Percentiles rank a stretch among this genome's conserved stretches.
Conservation (phyloP, 37 sponge, comb jelly and placozoan genomes). For the Ephydatia muelleri region DNA sequence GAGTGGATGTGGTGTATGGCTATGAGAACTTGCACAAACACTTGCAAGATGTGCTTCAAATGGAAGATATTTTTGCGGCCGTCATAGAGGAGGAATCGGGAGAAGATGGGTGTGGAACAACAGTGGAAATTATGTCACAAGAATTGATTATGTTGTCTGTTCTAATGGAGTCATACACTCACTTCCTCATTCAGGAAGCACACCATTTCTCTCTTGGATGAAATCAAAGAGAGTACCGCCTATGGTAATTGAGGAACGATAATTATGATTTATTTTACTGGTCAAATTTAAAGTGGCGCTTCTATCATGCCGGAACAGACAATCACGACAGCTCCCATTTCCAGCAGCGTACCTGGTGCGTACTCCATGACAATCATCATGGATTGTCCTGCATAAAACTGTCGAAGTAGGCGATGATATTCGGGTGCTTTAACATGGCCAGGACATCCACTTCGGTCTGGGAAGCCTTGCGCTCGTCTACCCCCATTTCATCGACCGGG, state of each 20-base stretch:
- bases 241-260: too few species aligned
- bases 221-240: conserved; percentile 89
- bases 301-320: too few species aligned
- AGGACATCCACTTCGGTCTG: conserved; percentile 83
- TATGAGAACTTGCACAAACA: conserved; percentile 80
- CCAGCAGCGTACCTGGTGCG: conserved; percentile 42
- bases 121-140: background rate
- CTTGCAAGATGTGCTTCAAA: conserved; percentile 71
- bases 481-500: conserved; percentile 76
- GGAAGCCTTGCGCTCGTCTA: conserved; percentile 74
- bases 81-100: background rate
- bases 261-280: too few species aligned
- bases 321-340: too few species aligned
- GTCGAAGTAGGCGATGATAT: conserved; percentile 83
- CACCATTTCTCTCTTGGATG: conserved; percentile 73
- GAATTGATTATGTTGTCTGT: background rate
- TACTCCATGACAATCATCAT: conserved; percentile 95
- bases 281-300: too few species aligned
- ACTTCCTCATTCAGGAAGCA: conserved; percentile 51
- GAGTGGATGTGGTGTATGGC: conserved; percentile 86
- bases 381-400: conserved; percentile 79
- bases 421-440: conserved; percentile 78
- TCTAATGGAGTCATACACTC: background rate
- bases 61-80: background rate
- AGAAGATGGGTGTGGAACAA: too few species aligned